Conservation (phyloP, 2,888 invertebrate species). For the Ypsolopha sequella region DNA sequence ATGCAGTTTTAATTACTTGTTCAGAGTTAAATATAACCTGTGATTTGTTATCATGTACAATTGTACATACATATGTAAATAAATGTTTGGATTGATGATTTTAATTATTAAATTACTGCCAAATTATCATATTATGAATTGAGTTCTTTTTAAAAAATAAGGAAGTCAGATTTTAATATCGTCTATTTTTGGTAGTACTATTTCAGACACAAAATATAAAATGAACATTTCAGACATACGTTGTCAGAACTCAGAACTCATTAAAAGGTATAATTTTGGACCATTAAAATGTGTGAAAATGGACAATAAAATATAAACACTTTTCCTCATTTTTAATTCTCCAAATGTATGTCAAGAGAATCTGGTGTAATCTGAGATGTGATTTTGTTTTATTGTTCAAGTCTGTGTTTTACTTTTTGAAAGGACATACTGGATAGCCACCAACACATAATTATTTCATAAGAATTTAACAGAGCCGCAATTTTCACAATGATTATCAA, state of each 20-base stretch:
- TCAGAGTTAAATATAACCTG: neutral
- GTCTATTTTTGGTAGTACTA: too few species aligned
- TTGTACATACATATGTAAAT: neutral
- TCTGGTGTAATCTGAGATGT: slow-evolving; percentile 29
- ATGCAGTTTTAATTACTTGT: neutral
- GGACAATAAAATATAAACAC: neutral
- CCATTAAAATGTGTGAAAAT: too few species aligned
- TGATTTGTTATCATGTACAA: neutral
- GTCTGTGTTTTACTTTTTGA: slow-evolving; percentile 23
- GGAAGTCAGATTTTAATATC: too few species aligned
- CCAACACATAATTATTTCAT: slow-evolving; percentile 13
- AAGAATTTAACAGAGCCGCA: slow-evolving; percentile 1
- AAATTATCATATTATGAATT: too few species aligned
- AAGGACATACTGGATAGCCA: slow-evolving; percentile 48
- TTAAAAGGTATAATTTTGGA: too few species aligned
- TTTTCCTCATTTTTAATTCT: neutral
- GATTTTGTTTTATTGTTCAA: slow-evolving; percentile 48
- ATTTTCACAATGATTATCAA: neutral
- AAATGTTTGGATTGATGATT: too few species aligned
- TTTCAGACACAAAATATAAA: too few species aligned
- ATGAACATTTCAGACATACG: too few species aligned
- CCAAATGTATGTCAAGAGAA: slow-evolving; percentile 53
- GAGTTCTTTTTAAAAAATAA: too few species aligned
- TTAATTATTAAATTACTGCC: too few species aligned
- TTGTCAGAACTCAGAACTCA: too few species aligned